Conservation (phyloP, 2,797 vertebrate species). For the Squalus acanthias region DNA sequence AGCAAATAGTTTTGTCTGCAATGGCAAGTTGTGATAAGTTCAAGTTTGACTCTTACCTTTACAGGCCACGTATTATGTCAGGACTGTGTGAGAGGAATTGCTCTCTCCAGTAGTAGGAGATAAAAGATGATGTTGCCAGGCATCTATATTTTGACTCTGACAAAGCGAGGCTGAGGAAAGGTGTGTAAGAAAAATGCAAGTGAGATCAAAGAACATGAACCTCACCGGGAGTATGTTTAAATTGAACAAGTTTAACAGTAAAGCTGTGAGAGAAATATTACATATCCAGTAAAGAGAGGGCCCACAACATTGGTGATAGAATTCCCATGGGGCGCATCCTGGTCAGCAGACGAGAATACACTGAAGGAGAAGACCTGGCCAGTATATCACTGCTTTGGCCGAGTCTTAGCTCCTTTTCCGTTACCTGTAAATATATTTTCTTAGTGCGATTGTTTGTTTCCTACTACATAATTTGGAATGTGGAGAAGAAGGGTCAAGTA, state of each 20-base stretch:
- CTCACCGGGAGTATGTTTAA: conserved; percentile 30
- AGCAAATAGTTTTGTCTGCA: background rate
- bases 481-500: background rate
- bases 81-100: conserved; percentile 36
- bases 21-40: background rate
- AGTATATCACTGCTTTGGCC: background rate
- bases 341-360: background rate
- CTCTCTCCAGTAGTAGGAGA: conserved; percentile 32
- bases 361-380: background rate
- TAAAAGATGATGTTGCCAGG: conserved; percentile 36
- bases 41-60: conserved; percentile 27
- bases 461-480: background rate
- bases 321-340: background rate
- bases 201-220: conserved; percentile 37
- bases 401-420: background rate
- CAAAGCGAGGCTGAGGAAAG: conserved; percentile 33
- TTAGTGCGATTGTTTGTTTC: background rate
- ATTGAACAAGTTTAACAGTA: conserved; percentile 14
- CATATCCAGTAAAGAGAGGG: conserved; percentile 1
- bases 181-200: conserved; percentile 35
- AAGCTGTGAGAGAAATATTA: conserved; percentile 16
- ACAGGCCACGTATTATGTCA: conserved; percentile 11
- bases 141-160: conserved; percentile 35
- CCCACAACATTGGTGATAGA: background rate
- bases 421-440: background rate